Evolutionary conservation across 2,888 invertebrate species (phyloP).

Genomic region (Chaetoderma sp.): DNA sequence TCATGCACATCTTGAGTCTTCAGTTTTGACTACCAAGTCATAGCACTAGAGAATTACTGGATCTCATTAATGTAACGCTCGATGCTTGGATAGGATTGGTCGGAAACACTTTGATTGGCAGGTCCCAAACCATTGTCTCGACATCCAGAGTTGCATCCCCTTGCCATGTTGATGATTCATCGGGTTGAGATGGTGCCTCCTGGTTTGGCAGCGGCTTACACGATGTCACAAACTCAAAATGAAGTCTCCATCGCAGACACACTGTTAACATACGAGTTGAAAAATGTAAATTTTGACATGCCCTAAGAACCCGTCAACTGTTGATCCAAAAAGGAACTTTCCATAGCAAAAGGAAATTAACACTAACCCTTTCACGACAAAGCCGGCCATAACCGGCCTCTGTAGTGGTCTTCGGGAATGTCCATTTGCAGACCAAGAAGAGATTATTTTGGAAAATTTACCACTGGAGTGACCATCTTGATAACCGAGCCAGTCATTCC

Average conservation of each 20-base stretch:
- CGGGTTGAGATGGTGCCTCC: constrained; percentile 73
- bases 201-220: constrained; percentile 25
- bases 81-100: constrained; percentile 78
- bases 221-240: constrained; percentile 89
- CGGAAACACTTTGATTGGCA: constrained; percentile 93
- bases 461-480: no score
- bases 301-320: no score
- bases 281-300: no score
- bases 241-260: constrained; percentile 90
- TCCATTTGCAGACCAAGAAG: no score
- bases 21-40: neutral
- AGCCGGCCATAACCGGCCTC: no score
- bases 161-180: constrained; percentile 77
- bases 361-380: no score
- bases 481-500: no score
- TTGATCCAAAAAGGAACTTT: no score
- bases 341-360: no score
- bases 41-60: constrained; percentile 8
- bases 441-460: no score
- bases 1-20: neutral
- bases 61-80: constrained; percentile 52
- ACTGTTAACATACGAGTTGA: constrained; percentile 74
- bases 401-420: no score
- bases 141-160: constrained; percentile 89
- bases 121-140: constrained; percentile 99